Conservation (phyloP, 2,113 vertebrate genomes). For the Cavia aperea region DNA sequence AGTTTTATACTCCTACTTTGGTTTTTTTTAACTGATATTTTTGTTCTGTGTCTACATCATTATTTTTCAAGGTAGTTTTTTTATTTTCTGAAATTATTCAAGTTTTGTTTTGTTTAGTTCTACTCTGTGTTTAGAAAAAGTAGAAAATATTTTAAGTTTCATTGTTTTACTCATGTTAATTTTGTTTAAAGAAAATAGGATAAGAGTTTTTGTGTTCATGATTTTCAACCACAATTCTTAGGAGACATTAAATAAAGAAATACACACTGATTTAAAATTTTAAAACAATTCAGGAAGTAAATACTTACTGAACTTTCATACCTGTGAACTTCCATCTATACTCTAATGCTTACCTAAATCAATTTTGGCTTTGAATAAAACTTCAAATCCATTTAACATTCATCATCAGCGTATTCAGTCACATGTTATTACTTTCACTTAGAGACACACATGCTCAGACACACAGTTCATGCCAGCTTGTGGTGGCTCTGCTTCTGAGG, state of each 20-base stretch:
- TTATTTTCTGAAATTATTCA: slow-evolving; percentile 19
- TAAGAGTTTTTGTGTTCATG: background rate
- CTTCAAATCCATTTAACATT: background rate
- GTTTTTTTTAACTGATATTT: background rate
- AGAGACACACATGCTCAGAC: background rate
- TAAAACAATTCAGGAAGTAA: background rate
- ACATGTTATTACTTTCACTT: background rate
- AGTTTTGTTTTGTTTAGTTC: background rate
- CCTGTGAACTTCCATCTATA: background rate
- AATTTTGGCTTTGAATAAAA: background rate
- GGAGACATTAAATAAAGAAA: background rate
- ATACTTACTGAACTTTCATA: background rate
- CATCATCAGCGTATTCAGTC: background rate
- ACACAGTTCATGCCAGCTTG: background rate
- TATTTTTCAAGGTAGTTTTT: background rate
- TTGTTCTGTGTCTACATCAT: background rate
- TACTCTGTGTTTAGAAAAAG: slow-evolving; percentile 5
- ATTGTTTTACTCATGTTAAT: background rate
- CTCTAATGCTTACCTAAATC: background rate
- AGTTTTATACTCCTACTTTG: background rate
- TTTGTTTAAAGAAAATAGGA: background rate
- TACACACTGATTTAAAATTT: background rate
- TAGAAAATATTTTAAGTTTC: background rate
- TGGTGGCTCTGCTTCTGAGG: background rate
- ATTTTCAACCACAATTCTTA: background rate